Evolutionary conservation across 2,888 invertebrate genomes (phyloP).

Genomic region (Ditylenchus weischeri): DNA sequence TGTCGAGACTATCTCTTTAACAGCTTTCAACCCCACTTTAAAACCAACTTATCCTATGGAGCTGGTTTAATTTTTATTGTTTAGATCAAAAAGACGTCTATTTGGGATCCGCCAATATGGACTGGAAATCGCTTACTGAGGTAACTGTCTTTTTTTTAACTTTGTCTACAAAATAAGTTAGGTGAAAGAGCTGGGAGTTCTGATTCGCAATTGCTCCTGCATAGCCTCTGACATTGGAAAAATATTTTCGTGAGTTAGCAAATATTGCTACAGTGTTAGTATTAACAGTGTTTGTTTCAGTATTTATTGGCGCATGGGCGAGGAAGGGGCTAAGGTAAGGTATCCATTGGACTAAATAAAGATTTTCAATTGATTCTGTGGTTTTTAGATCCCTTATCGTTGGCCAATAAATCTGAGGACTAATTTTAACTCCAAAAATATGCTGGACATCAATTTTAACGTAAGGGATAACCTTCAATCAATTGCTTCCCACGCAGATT

Average conservation of each 20-base stretch:
- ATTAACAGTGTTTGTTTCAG: too few relatives aligned
- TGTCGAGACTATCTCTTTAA: too few relatives aligned
- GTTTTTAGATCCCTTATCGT: constrained; percentile 33
- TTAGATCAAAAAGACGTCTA: constrained; percentile 72
- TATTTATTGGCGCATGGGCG: constrained; percentile 54
- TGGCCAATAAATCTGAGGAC: constrained; percentile 43
- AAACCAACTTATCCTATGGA: too few relatives aligned
- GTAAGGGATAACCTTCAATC: neutral
- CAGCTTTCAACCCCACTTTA: too few relatives aligned
- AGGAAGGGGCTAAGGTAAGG: constrained; percentile 31
- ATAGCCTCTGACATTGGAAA: constrained; percentile 79
- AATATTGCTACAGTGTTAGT: too few relatives aligned
- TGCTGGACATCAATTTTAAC: constrained; percentile 45
- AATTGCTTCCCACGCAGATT: too few relatives aligned
- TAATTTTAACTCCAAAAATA: constrained; percentile 40
- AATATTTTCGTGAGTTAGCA: constrained; percentile 70
- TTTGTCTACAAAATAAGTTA: constrained; percentile 21
- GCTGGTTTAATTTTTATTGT: too few relatives aligned
- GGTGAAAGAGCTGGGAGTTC: constrained; percentile 75
- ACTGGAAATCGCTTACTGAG: constrained; percentile 38
- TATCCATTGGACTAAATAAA: too few relatives aligned
- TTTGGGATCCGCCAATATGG: constrained; percentile 86
- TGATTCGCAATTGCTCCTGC: constrained; percentile 78
- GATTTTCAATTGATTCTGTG: too few relatives aligned
- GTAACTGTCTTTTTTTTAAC: neutral